Evolutionary conservation across 2,888 invertebrate genomes (phyloP), one percentile per base, ranked within the genome.

Genomic region (Ormyrus pomaceus): DNA sequence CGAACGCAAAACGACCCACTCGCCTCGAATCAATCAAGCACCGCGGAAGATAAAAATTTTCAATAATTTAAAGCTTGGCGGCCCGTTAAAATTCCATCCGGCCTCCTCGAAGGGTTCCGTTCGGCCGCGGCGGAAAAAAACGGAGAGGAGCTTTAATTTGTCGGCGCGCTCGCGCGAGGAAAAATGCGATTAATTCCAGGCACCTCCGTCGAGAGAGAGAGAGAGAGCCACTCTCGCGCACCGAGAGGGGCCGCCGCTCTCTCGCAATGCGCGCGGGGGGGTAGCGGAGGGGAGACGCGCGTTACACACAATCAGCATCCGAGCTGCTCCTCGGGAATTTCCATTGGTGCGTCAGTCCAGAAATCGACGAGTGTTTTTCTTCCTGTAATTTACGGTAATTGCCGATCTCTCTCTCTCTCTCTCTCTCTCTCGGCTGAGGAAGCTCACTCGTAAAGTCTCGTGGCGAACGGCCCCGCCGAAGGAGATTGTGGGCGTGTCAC

Each of bases 331-430:
- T 10, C 46, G 59, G 65, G 71, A 78, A 81, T 81, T 81, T 81
- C 81, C 81, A 77, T 81, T 74, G 69, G 61, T 34, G 61, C 77
- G 71, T 70, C 77, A 73, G 61, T 56, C 48, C 70, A 61, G 75
- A 76, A 82, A 79, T 72, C 78, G 69, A 75, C 78, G 71, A 76
- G 66, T 80, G 77, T 80, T 83, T 82, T 82, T 81, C 74, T 70
- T 75, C 68, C 13, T 69, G 75, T 81, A 82, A 83, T 83, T 83
- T 83, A 83, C 83, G 82, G 69, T 79, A 82, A 83, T 82, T 79
- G 80, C 82, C 76, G 78, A 82, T 76, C 80, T 64, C 19, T 19
- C 19, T 19, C 19, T 19, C 19, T 19, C 19, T 19, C 19, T 19
- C 19, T 19, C 19, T 19, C 19, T 19, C 19, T 19, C 19, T 19